Conservation (phyloP, 2,888 invertebrate species). For the Cheilosia pagana region DNA sequence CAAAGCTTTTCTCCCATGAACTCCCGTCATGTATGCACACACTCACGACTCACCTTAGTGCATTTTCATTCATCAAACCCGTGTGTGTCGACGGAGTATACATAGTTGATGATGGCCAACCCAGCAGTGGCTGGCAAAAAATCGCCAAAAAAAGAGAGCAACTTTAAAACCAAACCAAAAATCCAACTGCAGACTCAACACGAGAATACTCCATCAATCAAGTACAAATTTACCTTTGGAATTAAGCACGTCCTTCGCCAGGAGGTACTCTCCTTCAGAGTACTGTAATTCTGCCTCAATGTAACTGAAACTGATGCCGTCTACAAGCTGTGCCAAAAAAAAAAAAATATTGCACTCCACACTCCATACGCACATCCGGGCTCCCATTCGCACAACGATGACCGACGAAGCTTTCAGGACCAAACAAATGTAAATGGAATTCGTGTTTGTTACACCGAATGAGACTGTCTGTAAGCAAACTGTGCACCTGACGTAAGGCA, state of each 20-base stretch:
- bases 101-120: slow-evolving; percentile 46
- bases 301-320: slow-evolving; percentile 63
- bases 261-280: neutral
- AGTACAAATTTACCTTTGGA: slow-evolving; percentile 71
- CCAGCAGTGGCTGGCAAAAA: slow-evolving; percentile 17
- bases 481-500: slow-evolving; percentile 44
- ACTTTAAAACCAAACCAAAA: slow-evolving; percentile 31
- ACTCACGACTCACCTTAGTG: slow-evolving; percentile 34
- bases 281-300: slow-evolving; percentile 41
- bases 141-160: neutral
- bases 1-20: slow-evolving; percentile 53
- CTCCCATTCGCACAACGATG: slow-evolving; percentile 60
- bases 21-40: slow-evolving; percentile 18
- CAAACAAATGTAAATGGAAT: slow-evolving; percentile 73
- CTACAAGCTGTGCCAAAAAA: slow-evolving; percentile 25
- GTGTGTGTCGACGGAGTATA: slow-evolving; percentile 13
- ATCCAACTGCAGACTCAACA: slow-evolving; percentile 56
- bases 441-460: slow-evolving; percentile 58
- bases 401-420: slow-evolving; percentile 70
- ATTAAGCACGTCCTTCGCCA: slow-evolving; percentile 61
- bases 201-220: slow-evolving; percentile 71
- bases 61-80: slow-evolving; percentile 64
- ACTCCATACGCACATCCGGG: slow-evolving; percentile 47
- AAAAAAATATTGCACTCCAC: slow-evolving; percentile 40
- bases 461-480: slow-evolving; percentile 36